Percentiles rank a stretch among this genome's conserved stretches.
Evolutionary conservation across 1,140 invertebrate genomes (phyloP).

Genomic region (Grapholita molesta): DNA sequence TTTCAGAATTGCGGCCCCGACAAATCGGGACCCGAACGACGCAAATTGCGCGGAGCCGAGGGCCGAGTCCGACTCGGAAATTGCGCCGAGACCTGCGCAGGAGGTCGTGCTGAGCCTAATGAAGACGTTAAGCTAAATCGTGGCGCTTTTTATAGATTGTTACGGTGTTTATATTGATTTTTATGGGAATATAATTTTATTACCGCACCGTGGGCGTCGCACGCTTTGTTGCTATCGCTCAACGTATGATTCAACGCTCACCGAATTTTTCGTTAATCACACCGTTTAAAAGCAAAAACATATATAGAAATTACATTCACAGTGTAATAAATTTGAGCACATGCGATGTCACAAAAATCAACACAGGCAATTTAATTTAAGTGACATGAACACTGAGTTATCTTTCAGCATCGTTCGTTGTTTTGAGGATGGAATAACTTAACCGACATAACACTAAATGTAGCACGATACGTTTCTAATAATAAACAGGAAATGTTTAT

Average conservation of each 20-base stretch:
- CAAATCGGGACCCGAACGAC: slow-evolving; percentile 55
- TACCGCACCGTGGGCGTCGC: slow-evolving; percentile 22
- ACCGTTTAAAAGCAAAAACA: slow-evolving; percentile 3
- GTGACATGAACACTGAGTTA: slow-evolving; percentile 68
- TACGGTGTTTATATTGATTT: slow-evolving; percentile 73
- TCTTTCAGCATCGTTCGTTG: slow-evolving; percentile 66
- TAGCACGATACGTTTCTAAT: no score
- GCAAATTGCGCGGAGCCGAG: slow-evolving; percentile 62
- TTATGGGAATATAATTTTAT: slow-evolving; percentile 71
- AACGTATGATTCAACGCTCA: not conserved
- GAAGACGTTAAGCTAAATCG: slow-evolving; percentile 70
- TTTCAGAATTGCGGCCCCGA: slow-evolving; percentile 55
- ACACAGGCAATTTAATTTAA: slow-evolving; percentile 71
- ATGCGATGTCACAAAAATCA: slow-evolving; percentile 65
- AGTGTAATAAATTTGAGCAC: slow-evolving; percentile 48
- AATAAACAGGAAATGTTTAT: not conserved
- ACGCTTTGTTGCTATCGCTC: not conserved
- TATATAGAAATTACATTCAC: not conserved
- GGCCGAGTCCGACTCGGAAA: slow-evolving; percentile 56
- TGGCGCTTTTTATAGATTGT: slow-evolving; percentile 53
- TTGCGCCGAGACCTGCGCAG: slow-evolving; percentile 50
- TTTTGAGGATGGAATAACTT: not conserved
- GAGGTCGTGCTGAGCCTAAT: slow-evolving; percentile 65
- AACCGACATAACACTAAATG: not conserved
- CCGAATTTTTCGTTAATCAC: slow-evolving; percentile 2